Base-by-base conservation (phyloP, 1,140 invertebrate species). In the Copidosoma floridanum region DNA sequence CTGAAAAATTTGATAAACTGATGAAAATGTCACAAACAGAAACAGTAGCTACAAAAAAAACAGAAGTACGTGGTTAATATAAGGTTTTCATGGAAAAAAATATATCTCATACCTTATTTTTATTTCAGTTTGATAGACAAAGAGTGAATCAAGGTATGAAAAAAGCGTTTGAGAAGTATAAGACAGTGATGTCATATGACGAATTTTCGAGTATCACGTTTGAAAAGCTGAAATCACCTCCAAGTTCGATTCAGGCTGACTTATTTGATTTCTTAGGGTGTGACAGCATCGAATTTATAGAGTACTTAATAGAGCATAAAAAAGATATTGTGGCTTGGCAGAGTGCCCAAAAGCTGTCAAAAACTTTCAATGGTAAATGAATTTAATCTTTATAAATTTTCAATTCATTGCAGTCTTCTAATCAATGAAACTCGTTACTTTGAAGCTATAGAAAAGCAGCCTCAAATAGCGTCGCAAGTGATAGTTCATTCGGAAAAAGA, bases 261-360 rank as follows among this genome's bases (percentile, higher is more conserved):
- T 76, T 98, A 7, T 90, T 96, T 79, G 94, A 97, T 66, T 76
- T 96, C 18, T 81, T 92, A 54, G 93, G 95, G 6, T 94, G 89
- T 79, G 91, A 95, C 67, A 82, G 91, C 66, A 90, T 97, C 75
- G 91, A 94, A 68, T 83, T 97, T 37, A 90, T 96, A 46, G 84
- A 88, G 68, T 85, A 86, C 44, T 78, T 97, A 48, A 80, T 97
- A 8, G 82, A 88, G 68, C 85, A 95, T 74, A 82, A 90, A 58
- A 72, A 82, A 18, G 82, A 83, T 41, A 85, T 89, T 29, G 71
- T 83, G 5, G 74, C 70, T 7, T 56, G 57, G 5, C 53, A 59
- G 8, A 53, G 12, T 11, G 40, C 20, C 52, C 24, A 80, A 68
- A 85, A 72, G 57, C 69, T 77, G 57, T 69, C 64, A 57, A 65